Conservation (phyloP, 2,888 invertebrate species). For the Callimorpha dominula region DNA sequence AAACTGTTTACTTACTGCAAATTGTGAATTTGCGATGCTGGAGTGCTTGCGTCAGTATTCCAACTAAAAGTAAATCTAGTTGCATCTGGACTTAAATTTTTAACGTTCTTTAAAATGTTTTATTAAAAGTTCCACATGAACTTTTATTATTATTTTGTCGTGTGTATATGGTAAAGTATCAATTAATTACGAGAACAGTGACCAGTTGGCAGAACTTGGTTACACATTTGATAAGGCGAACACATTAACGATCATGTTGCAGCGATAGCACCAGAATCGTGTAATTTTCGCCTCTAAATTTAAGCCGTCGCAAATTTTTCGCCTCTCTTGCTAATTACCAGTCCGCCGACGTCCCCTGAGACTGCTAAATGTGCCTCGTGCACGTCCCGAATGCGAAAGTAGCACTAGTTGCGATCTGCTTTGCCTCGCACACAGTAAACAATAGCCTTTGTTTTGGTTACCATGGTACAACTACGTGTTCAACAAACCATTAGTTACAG, state of each 20-base stretch:
- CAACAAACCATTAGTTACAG: conserved; percentile 65
- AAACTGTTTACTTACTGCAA: neutral
- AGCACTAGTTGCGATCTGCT: conserved; percentile 74
- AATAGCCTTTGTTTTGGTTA: conserved; percentile 83
- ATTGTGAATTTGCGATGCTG: neutral
- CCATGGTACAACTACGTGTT: conserved; percentile 72
- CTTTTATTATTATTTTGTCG: neutral
- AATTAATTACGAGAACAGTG: conserved; percentile 57
- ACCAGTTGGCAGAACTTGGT: conserved; percentile 38
- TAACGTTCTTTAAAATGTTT: neutral
- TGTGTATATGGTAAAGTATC: too few relatives aligned
- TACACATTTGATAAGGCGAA: conserved; percentile 81
- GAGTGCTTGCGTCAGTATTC: neutral
- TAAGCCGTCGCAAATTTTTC: conserved; percentile 86
- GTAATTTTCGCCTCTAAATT: conserved; percentile 87
- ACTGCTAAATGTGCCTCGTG: conserved; percentile 82
- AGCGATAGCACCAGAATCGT: conserved; percentile 83
- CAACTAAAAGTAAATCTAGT: neutral
- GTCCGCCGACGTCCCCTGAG: conserved; percentile 81
- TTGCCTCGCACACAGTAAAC: conserved; percentile 74
- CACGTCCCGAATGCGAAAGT: conserved; percentile 83
- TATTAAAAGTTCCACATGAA: neutral
- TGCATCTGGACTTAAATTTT: neutral
- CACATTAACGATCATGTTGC: conserved; percentile 82
- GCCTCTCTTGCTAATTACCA: conserved; percentile 85